Evolutionary conservation across 2,797 vertebrate genomes (phyloP).

Genomic region (Acrocephalus scirpaceus): DNA sequence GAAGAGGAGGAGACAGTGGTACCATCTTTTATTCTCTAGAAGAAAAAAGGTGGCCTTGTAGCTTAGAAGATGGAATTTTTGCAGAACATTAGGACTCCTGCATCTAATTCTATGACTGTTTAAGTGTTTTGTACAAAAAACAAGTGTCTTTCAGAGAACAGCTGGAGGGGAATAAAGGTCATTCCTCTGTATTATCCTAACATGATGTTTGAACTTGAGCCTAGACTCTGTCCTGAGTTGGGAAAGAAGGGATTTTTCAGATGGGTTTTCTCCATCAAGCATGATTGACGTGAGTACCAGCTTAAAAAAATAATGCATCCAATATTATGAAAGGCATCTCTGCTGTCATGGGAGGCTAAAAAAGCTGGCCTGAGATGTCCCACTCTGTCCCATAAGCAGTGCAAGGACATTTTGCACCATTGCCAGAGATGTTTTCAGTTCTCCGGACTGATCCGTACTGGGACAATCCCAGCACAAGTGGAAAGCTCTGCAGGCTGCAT

Average conservation of each 20-base stretch:
- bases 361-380: background rate
- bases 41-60: background rate
- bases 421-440: background rate
- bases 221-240: background rate
- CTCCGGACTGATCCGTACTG: background rate
- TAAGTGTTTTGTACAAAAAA: background rate
- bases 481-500: background rate
- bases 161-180: background rate
- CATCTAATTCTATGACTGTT: background rate
- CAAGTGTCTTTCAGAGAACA: background rate
- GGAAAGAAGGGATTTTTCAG: background rate
- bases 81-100: background rate
- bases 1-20: background rate
- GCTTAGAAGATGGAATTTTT: background rate
- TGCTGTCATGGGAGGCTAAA: background rate
- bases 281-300: background rate
- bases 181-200: background rate
- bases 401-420: background rate
- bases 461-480: background rate
- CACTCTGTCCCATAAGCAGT: background rate
- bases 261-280: background rate
- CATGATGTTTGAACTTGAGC: background rate
- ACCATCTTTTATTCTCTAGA: background rate
- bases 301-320: background rate
- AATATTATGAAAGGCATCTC: background rate